These are phyloP conservation scores for Panagrolaimus sp. DNA, from an alignment of 1,140 invertebrate genomes.

Conservation along the genomic window DNA sequence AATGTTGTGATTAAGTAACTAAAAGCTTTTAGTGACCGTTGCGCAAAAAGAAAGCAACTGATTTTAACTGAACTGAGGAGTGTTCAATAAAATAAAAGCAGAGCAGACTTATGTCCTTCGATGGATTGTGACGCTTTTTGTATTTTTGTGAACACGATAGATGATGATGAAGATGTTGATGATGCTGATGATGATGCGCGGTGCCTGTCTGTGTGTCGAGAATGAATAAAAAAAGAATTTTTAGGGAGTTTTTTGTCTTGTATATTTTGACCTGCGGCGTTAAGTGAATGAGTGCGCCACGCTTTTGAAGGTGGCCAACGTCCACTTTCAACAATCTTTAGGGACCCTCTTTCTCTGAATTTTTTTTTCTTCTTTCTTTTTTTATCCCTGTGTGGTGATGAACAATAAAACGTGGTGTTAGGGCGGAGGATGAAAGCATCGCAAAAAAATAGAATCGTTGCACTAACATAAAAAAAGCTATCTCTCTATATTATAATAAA, in stretches of 20 bases:
- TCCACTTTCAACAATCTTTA: background rate
- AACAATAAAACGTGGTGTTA: slow-evolving; percentile 15
- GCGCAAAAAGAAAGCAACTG: slow-evolving; percentile 8
- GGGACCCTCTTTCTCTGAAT: too few relatives aligned
- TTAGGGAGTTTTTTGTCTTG: slow-evolving; percentile 2
- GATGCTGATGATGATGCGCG: background rate
- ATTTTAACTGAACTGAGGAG: background rate
- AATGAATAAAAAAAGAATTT: background rate
- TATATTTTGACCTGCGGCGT: slow-evolving; percentile 4
- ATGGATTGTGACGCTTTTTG: slow-evolving; percentile 5
- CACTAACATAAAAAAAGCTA: too few relatives aligned
- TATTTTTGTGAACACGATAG: background rate
- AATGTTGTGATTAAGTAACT: too few relatives aligned
- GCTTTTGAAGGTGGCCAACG: slow-evolving; percentile 6
- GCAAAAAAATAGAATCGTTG: background rate
- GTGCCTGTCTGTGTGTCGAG: slow-evolving; percentile 17
- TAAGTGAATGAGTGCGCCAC: slow-evolving; percentile 8
- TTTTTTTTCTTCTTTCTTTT: too few relatives aligned
- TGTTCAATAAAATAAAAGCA: slow-evolving; percentile 4
- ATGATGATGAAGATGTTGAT: background rate
- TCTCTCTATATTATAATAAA: too few relatives aligned
- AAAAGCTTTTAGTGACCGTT: too few relatives aligned
- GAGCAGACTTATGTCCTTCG: background rate
- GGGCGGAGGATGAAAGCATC: slow-evolving; percentile 9
- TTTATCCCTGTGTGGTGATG: background rate